A percentile compares a stretch with the other conserved stretches of the same genome.
Evolutionary conservation across 2,113 vertebrate species (phyloP).

Genomic region (Saccopteryx bilineata): DNA sequence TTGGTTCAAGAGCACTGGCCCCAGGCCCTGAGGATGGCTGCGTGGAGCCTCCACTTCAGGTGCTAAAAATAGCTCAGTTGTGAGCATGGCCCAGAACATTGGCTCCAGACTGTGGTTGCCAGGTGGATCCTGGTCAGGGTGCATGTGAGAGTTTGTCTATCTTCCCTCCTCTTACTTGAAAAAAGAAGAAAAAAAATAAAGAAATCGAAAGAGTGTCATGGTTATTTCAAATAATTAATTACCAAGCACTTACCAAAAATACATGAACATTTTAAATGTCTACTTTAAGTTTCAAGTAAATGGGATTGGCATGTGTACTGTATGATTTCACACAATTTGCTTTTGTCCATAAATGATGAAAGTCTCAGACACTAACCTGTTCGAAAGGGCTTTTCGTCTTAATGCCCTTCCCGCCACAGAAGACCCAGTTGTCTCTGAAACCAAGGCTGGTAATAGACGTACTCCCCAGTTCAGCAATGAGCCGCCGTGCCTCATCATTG

Average conservation of each 20-base stretch:
- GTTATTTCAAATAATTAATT: constrained; percentile 35
- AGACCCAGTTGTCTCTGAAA: constrained; percentile 99
- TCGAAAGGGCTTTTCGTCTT: constrained; percentile 99
- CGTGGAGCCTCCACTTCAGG: too few species aligned
- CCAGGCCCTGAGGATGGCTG: too few species aligned
- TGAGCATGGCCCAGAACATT: too few species aligned
- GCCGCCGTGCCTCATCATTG: constrained; percentile 93
- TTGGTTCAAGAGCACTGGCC: too few species aligned
- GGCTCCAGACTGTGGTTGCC: too few species aligned
- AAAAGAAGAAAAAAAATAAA: not conserved
- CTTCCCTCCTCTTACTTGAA: too few species aligned
- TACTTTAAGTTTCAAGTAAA: constrained; percentile 41
- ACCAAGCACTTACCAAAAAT: not conserved
- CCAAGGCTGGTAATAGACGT: constrained; percentile 89
- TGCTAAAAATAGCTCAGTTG: too few species aligned
- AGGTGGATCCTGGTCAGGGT: too few species aligned
- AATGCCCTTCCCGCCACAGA: constrained; percentile 98
- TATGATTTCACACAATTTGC: not conserved
- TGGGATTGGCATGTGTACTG: not conserved
- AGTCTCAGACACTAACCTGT: constrained; percentile 90
- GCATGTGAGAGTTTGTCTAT: too few species aligned
- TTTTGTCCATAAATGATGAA: not conserved
- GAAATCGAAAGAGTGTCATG: not conserved
- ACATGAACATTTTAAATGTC: not conserved
- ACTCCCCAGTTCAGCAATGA: constrained; percentile 95